These are phyloP conservation scores for Tethya wilhelma DNA, from an alignment of 37 sponge, comb jelly and placozoan species.

Conservation along the genomic window DNA sequence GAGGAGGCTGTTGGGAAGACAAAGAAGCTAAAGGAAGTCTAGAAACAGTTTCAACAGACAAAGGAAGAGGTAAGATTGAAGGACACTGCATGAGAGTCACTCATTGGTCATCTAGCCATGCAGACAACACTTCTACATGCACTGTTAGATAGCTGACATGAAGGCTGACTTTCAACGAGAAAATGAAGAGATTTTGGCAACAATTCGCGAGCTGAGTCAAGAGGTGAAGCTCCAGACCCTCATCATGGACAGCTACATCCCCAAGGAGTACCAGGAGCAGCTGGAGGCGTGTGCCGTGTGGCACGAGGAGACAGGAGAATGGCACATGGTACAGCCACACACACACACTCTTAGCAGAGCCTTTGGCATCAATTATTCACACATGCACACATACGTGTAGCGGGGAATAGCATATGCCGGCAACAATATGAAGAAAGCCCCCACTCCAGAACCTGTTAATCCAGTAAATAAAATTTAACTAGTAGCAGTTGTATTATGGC, in stretches of 20 bases:
- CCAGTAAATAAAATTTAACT: not conserved
- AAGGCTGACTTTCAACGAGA: slow-evolving; percentile 83
- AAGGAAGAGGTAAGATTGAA: slow-evolving; percentile 85
- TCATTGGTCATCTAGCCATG: not conserved
- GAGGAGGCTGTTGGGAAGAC: slow-evolving; percentile 95
- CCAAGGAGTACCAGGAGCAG: slow-evolving; percentile 85
- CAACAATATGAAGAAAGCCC: slow-evolving; percentile 84
- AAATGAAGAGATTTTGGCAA: slow-evolving; percentile 80
- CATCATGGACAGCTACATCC: slow-evolving; percentile 78
- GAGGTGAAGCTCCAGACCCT: slow-evolving; percentile 81
- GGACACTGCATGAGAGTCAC: not conserved
- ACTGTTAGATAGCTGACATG: slow-evolving; percentile 84
- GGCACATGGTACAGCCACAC: slow-evolving; percentile 82
- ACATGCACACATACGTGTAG: too few species aligned
- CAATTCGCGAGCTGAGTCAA: slow-evolving; percentile 77
- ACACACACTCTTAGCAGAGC: not conserved
- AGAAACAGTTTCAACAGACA: slow-evolving; percentile 84
- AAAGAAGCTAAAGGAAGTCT: slow-evolving; percentile 83
- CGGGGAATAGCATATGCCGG: slow-evolving; percentile 96
- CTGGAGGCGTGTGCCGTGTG: slow-evolving; percentile 76
- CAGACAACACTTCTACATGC: not conserved
- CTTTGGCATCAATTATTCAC: too few species aligned
- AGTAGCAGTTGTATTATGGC: not conserved
- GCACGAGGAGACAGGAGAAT: slow-evolving; percentile 96
- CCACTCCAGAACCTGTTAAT: slow-evolving; percentile 32